Percentiles rank a stretch among this genome's conserved stretches.
Evolutionary conservation across 2,797 vertebrate species (phyloP).

Genomic region (Sciurus vulgaris): DNA sequence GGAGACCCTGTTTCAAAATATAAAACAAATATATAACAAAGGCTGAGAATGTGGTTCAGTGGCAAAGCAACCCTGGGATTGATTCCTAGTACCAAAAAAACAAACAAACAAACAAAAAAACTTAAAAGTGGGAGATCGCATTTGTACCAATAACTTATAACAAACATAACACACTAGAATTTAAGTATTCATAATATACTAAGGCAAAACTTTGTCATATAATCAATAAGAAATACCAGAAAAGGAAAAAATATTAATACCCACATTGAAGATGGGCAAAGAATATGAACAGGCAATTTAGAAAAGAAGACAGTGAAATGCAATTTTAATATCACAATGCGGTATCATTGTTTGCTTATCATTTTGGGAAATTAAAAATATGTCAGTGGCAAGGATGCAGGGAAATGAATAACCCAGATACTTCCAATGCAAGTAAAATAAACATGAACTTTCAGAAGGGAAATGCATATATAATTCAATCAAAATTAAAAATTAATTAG

Average conservation of each 20-base stretch:
- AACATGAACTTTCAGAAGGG: background rate
- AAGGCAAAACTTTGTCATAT: background rate
- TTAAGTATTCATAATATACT: background rate
- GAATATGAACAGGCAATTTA: background rate
- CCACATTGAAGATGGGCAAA: background rate
- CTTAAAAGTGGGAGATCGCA: background rate
- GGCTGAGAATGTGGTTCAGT: too few species aligned
- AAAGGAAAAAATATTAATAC: background rate
- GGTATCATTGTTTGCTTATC: background rate
- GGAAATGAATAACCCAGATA: background rate
- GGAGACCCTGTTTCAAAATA: too few species aligned
- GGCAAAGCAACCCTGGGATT: too few species aligned
- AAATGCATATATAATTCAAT: background rate
- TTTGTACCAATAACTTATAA: background rate
- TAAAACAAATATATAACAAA: too few species aligned
- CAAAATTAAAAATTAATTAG: background rate
- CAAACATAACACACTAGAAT: background rate
- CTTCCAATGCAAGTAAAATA: background rate
- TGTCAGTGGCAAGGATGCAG: background rate
- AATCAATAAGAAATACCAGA: background rate
- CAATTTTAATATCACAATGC: background rate
- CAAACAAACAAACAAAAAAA: background rate
- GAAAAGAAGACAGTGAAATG: background rate
- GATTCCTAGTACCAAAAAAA: too few species aligned
- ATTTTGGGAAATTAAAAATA: background rate